Evolutionary conservation across 1,140 invertebrate species (phyloP).

Genomic region (Drosophila melanica): DNA sequence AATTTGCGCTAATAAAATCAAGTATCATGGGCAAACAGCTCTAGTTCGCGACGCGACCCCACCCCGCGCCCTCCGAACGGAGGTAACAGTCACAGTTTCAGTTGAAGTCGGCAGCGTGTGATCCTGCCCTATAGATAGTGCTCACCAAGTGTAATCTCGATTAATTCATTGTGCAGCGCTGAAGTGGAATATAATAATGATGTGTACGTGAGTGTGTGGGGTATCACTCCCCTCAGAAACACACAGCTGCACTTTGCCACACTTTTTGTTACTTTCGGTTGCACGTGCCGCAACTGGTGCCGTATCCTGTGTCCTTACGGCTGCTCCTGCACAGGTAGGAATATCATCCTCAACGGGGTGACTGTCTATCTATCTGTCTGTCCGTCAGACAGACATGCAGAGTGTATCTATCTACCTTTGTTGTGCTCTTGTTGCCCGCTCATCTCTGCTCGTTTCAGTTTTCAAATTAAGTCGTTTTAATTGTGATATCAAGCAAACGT

Average conservation of each 20-base stretch:
- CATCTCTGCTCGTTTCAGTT: slow-evolving; percentile 61
- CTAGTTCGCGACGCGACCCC: background rate
- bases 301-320: slow-evolving; percentile 15
- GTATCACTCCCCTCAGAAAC: slow-evolving; percentile 23
- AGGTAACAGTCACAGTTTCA: background rate
- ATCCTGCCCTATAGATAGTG: slow-evolving; percentile 65
- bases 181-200: slow-evolving; percentile 83
- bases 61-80: background rate
- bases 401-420: slow-evolving; percentile 12
- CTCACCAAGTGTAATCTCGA: slow-evolving; percentile 77
- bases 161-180: slow-evolving; percentile 77
- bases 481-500: slow-evolving; percentile 82
- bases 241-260: slow-evolving; percentile 77
- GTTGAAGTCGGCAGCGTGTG: slow-evolving; percentile 34
- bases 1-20: slow-evolving; percentile 84
- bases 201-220: slow-evolving; percentile 45
- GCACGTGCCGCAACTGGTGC: slow-evolving; percentile 66
- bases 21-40: slow-evolving; percentile 74
- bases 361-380: slow-evolving; percentile 3
- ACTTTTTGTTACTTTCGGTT: slow-evolving; percentile 63
- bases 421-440: slow-evolving; percentile 29
- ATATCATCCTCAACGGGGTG: slow-evolving; percentile 60
- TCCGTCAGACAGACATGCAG: slow-evolving; percentile 10
- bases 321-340: slow-evolving; percentile 57
- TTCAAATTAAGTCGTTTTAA: slow-evolving; percentile 83